Base-by-base conservation (phyloP, 2,888 invertebrate species). In the Mylabris sibirica region DNA sequence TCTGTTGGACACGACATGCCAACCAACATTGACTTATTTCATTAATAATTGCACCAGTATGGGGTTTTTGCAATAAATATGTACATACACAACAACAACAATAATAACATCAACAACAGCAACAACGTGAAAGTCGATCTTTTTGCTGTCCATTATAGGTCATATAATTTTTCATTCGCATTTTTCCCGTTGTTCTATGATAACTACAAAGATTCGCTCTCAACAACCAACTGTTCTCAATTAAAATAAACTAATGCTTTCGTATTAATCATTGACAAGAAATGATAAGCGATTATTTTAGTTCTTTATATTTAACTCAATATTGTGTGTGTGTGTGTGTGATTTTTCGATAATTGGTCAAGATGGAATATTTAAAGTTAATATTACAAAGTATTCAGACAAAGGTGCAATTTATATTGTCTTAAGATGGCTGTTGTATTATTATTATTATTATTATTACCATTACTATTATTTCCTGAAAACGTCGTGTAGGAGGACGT, bases 381-480 rank as follows among this genome's bases (percentile, higher is more conserved):
- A 41, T 82, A 82, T 82, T 81, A 81, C 79, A 53, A 53, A 53
- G 11, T 22, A 3, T 41, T 78, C 80, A 80, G 74, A 74, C 79
- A 77, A 76, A 75, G 76, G 74, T 74, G 79, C 80, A 81, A 83
- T 83, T 83, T 82, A 82, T 82, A 82, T 82, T 83, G 82, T 83
- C 82, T 81, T 79, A 80, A 82, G 81, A 81, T 82, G 80, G 82
- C 80, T 80, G 78, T 79, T 80, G 81, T 82, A 81, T 81, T 82
- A 79, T 80, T 81, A 79, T 81, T 82, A 81, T 53, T 53, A 53
- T 53, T 22, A 53, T 22, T 79, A 81, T 82, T 82, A 81, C 81
- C 82, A 80, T 80, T 81, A 79, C 80, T 82, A 81, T 82, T 83
- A 82, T 82, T 83, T 83, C 82, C 82, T 82, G 83, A 83, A 83